Percentiles rank a stretch among this genome's conserved stretches.
Conservation (phyloP, 2,888 invertebrate genomes). For the Odontocerum albicorne region DNA sequence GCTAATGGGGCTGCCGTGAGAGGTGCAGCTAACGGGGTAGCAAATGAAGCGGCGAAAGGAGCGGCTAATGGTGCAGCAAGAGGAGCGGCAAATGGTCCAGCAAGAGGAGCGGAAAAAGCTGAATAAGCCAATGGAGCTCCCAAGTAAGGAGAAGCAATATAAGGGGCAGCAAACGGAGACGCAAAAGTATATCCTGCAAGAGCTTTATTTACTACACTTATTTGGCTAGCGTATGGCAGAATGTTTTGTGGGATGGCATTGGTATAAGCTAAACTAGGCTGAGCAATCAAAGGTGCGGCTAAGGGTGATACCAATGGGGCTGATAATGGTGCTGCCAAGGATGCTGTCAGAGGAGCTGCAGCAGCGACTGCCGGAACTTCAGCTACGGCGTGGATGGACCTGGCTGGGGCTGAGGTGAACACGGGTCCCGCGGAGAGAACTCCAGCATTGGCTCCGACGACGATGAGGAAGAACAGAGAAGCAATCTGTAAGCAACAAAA, state of each 20-base stretch:
- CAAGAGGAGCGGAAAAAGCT: constrained; percentile 31
- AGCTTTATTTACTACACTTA: constrained; percentile 55
- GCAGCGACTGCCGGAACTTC: constrained; percentile 37
- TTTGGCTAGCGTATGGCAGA: constrained; percentile 63
- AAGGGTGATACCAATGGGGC: constrained; percentile 48
- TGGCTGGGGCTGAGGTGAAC: constrained; percentile 36
- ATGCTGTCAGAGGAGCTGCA: constrained; percentile 44
- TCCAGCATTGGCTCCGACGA: constrained; percentile 40
- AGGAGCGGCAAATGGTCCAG: constrained; percentile 36
- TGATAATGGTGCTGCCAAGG: constrained; percentile 42
- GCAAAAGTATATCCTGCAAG: constrained; percentile 36
- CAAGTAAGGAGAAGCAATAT: constrained; percentile 39
- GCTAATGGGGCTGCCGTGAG: constrained; percentile 30
- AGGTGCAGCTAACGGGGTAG: constrained; percentile 37
- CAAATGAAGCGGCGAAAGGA: constrained; percentile 17
- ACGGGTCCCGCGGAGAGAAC: constrained; percentile 38
- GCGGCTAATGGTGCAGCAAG: constrained; percentile 34
- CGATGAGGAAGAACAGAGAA: constrained; percentile 36
- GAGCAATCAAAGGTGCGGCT: constrained; percentile 36
- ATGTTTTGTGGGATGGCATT: constrained; percentile 64
- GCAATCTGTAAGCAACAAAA: constrained; percentile 37
- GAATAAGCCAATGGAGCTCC: constrained; percentile 33
- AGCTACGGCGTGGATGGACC: constrained; percentile 38
- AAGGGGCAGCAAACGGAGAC: constrained; percentile 44
- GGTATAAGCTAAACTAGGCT: constrained; percentile 45